Evolutionary conservation across 2,113 vertebrate genomes (phyloP), one percentile per base, ranked within the genome.

Genomic region (Neodon shergylaensis): DNA sequence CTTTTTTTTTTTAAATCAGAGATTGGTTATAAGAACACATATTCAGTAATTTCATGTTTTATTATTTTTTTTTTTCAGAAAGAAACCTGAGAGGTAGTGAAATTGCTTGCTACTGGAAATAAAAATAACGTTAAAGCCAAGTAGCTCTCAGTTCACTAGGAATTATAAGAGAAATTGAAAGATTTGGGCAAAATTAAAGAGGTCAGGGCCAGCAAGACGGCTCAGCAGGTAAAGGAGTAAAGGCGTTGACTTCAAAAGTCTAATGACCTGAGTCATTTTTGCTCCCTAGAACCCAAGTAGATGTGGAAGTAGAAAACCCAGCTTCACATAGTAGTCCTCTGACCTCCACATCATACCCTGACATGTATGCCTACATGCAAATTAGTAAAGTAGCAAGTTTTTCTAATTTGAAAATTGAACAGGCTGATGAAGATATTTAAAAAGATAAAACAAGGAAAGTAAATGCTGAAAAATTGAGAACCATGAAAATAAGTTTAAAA

Each of bases 1-100:
- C 4, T 77, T 4, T 81, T 91, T 33, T n/a, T 91, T 22, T 21
- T 49, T n/a, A 44, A 13, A 73, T 77, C 82, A 66, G 61, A 91
- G 47, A 19, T 89, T 91, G 90, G 33, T 81, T 93, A 82, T 65
- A 76, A 31, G n/a, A 22, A 88, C 58, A 89, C 81, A 68, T 95
- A 63, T 94, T 74, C 22, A 49, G 21, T 31, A 93, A 6, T 66
- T 83, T 28, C 26, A n/a, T 74, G n/a, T 39, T 66, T 81, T 85
- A 58, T 44, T 6, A 86, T 85, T 44, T 78, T 84, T 66, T 78
- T 84, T 52, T 82, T 84, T 61, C n/a, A 85, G 28, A 66, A 85
- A 47, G 81, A 83, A 85, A 66, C 39, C 26, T 66, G 39, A 66
- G 16, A 85, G 16, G 13, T 66, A 65, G 16, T 85, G 36, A 85